These are phyloP conservation scores for Trinectes maculatus DNA, from an alignment of 2,113 vertebrate genomes.

Conservation along the genomic window DNA sequence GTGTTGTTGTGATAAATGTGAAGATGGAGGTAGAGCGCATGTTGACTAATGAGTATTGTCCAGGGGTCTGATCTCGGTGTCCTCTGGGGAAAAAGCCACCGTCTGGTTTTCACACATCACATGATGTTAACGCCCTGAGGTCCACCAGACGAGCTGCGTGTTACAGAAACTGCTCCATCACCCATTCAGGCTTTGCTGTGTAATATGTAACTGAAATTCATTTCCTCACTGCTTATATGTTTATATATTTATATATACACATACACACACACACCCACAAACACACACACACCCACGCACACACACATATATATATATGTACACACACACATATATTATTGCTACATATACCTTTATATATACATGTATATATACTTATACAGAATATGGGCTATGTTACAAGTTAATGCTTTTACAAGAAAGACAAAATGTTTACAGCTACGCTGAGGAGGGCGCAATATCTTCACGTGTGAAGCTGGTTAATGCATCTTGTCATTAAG, in stretches of 20 bases:
- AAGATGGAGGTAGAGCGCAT: slow-evolving; percentile 85
- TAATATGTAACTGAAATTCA: slow-evolving; percentile 2
- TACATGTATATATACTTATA: too few relatives aligned
- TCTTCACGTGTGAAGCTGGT: background rate
- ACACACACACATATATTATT: slow-evolving; percentile 7
- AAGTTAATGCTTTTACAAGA: background rate
- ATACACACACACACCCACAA: too few relatives aligned
- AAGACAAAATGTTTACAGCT: background rate
- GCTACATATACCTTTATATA: too few relatives aligned
- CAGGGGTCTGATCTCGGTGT: slow-evolving; percentile 86
- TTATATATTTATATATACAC: background rate
- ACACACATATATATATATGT: too few relatives aligned
- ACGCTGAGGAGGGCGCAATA: background rate
- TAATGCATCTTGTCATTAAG: slow-evolving; percentile 28
- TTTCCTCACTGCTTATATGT: background rate
- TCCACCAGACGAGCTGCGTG: slow-evolving; percentile 59
- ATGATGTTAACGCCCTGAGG: slow-evolving; percentile 56
- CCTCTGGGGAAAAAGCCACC: slow-evolving; percentile 52
- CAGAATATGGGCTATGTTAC: too few relatives aligned
- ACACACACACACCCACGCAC: too few relatives aligned
- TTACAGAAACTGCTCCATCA: slow-evolving; percentile 39
- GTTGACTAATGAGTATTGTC: slow-evolving; percentile 81
- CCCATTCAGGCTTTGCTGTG: slow-evolving; percentile 5
- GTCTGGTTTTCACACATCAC: slow-evolving; percentile 73
- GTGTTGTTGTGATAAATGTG: slow-evolving; percentile 92